Evolutionary conservation across 2,113 vertebrate species (phyloP).

Genomic region (Cavia porcellus): DNA sequence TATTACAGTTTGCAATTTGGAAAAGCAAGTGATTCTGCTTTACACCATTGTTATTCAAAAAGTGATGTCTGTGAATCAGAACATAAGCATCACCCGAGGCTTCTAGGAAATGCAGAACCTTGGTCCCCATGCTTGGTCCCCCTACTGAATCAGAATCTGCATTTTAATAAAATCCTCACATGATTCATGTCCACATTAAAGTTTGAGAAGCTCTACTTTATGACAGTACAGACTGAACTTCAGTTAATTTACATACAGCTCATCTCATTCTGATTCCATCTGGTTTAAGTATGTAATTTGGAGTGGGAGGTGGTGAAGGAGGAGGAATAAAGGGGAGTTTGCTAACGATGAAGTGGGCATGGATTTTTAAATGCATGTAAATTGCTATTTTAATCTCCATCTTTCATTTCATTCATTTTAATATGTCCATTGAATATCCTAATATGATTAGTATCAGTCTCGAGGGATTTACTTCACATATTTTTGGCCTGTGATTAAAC

Average conservation of each 20-base stretch:
- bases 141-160: background rate
- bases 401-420: constrained; percentile 60
- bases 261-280: background rate
- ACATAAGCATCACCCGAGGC: background rate
- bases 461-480: constrained; percentile 37
- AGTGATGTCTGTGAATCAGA: background rate
- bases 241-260: constrained; percentile 15
- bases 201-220: constrained; percentile 6
- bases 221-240: background rate
- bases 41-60: constrained; percentile 13
- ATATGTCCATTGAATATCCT: constrained; percentile 15
- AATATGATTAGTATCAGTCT: constrained; percentile 58
- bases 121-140: background rate
- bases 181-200: background rate
- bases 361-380: constrained; percentile 47
- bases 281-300: background rate
- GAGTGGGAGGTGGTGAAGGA: background rate
- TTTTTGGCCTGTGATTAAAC: constrained; percentile 61
- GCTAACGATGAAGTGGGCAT: background rate
- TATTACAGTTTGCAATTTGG: background rate
- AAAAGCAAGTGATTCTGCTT: background rate
- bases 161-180: constrained; percentile 45
- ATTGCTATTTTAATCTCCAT: constrained; percentile 11
- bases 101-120: constrained; percentile 1
- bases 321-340: constrained; percentile 1